Evolutionary conservation across 2,797 vertebrate species (phyloP), one percentile per base, ranked within the genome.

Genomic region (Eremophila alpestris): DNA sequence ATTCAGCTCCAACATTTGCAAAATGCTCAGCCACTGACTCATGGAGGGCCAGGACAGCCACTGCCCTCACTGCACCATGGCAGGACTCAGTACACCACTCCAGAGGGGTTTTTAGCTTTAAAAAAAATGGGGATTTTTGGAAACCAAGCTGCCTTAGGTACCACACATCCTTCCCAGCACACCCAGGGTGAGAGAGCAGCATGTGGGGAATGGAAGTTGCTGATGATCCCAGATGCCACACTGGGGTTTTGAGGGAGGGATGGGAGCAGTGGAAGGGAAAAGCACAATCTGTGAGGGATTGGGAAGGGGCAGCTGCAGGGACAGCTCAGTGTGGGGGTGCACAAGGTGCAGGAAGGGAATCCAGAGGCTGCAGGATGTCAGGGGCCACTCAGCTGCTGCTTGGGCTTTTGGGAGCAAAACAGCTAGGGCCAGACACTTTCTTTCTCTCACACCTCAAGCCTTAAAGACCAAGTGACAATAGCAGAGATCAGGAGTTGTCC

Each of bases 21-120:
- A 36, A 80, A 92, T 92, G 91, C 89, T 94, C 94, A 90, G 90
- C 78, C 92, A 94, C 88, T 97, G 95, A 95, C 92, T 96, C 96
- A 96, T 11, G 0, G 59, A 43, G 52, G 17, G 58, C 58, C 52
- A 70, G 80, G 34, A 46, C 30, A 63, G 43, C 43, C 43, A 43
- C n/a, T 4, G 46, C 85, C 85, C 85, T 76, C 30, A 0, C 18
- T 21, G 6, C 75, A 38, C 62, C 29, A 0, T 0, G 5, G 26
- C 71, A 80, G 51, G 8, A 32, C 59, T 2, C 21, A 52, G 11
- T 4, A 12, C 23, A 2, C 18, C 1, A 2, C 26, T 15, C 55
- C 32, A 3, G 26, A 1, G 1, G 38, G 24, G 4, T 0, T 5
- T 32, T 73, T 21, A 38, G 55, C 2, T 23, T 40, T n/a, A 62